Conservation (phyloP, 2,888 invertebrate species). For the Adela reaumurella region DNA sequence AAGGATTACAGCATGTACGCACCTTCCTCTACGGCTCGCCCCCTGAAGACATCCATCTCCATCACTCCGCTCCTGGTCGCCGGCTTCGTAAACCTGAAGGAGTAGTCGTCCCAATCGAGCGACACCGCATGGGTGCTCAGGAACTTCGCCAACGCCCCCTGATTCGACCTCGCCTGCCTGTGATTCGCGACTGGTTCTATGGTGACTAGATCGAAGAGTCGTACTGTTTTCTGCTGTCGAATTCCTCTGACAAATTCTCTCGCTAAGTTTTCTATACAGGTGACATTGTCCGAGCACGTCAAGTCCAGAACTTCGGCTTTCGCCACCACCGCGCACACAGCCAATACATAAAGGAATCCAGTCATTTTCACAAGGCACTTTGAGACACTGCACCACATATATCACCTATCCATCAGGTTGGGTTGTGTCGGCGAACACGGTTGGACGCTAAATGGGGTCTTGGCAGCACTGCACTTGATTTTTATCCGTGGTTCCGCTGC, state of each 20-base stretch:
- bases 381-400: constrained; percentile 49
- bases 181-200: constrained; percentile 46
- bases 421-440: constrained; percentile 40
- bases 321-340: constrained; percentile 30
- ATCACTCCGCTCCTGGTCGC: constrained; percentile 42
- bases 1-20: too few relatives aligned
- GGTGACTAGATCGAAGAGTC: constrained; percentile 50
- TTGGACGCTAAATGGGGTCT: constrained; percentile 41
- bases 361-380: constrained; percentile 31
- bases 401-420: constrained; percentile 23
- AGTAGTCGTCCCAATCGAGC: constrained; percentile 52
- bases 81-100: constrained; percentile 47
- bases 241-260: constrained; percentile 49
- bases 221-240: constrained; percentile 48
- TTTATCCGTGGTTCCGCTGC: constrained; percentile 50
- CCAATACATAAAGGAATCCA: constrained; percentile 32
- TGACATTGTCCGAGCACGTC: constrained; percentile 59
- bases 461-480: constrained; percentile 36
- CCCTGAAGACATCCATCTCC: constrained; percentile 42
- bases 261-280: constrained; percentile 52
- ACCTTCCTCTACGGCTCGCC: constrained; percentile 43
- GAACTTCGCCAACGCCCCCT: constrained; percentile 35
- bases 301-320: constrained; percentile 30
- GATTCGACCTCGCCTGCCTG: constrained; percentile 30
- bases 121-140: constrained; percentile 51